Base-by-base conservation (phyloP, 2,797 vertebrate species). In the Hippopotamyrus pictus region DNA sequence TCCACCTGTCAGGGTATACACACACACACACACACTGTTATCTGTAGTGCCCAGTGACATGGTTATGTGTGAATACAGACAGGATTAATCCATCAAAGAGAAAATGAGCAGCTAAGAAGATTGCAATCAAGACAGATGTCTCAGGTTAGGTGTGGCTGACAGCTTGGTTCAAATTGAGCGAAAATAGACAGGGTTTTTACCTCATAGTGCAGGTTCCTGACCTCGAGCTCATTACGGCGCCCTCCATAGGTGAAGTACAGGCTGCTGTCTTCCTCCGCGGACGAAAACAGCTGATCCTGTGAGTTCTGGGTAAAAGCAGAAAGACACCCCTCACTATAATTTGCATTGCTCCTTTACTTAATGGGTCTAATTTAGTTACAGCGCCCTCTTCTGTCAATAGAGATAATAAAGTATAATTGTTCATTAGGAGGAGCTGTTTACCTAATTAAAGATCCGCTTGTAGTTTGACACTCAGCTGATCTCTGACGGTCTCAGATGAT, bases 211-310 rank as follows among this genome's bases (percentile, higher is more conserved):
- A 99, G 96, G 93, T 97, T 94, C 91, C 93, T 97, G 92, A 99
- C 97, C 91, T 98, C 97, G 54, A 99, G 95, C 90, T 97, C 91
- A 3, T 98, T 98, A 92, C 96, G 92, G 82, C 94, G 95, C 62
- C 98, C 98, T 0, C 95, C 96, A 95, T 99, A 98, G 91, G 98
- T 98, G 94, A 99, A 99, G 94, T 99, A 99, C 29, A 99, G 95
- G 57, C 98, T 97, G 94, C 95, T 99, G 93, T 99, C 98, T 73
- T 97, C 96, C 51, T 97, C 97, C 89, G 96, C 94, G 0, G 96
- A 96, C 25, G 92, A 94, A 96, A 99, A 99, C 90, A 98, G 90
- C 88, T 93, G 85, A 17, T 97, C 95, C 95, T 92, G 91, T 92
- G 88, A 92, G 87, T 90, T 93, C 96, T 96, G 22, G 89, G 29